These are phyloP conservation scores for Poecile montanus DNA, from an alignment of 2,797 vertebrate genomes.

Conservation along the genomic window DNA sequence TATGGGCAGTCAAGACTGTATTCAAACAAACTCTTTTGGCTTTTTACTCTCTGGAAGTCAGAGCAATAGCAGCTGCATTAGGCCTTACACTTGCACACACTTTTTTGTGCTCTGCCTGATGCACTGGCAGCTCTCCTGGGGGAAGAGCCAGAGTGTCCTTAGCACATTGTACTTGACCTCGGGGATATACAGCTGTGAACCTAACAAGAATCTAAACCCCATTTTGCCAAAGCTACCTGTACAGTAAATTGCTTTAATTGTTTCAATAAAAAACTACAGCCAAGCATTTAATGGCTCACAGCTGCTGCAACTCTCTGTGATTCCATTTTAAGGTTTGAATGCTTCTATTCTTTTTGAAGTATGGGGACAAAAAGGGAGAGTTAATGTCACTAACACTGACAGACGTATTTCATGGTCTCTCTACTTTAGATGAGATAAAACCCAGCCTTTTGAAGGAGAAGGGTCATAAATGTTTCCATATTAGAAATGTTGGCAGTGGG, in stretches of 20 bases:
- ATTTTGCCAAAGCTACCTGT: conserved; percentile 8
- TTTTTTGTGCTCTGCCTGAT: background rate
- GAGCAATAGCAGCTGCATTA: background rate
- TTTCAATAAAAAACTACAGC: background rate
- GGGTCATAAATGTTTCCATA: background rate
- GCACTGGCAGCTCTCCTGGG: background rate
- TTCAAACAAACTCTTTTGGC: background rate
- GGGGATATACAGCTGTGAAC: background rate
- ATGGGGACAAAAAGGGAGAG: background rate
- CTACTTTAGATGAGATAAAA: background rate
- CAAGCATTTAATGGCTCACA: background rate
- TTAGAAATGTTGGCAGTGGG: background rate
- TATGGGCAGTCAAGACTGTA: background rate
- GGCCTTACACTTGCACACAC: fast-evolving
- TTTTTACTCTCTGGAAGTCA: background rate
- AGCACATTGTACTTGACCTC: background rate
- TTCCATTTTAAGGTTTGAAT: background rate
- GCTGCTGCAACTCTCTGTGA: background rate
- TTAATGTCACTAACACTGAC: background rate
- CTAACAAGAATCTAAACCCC: background rate
- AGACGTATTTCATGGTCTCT: background rate
- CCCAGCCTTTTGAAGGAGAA: background rate
- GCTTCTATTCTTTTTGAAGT: background rate
- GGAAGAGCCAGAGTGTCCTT: background rate
- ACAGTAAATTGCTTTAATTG: background rate